A percentile compares a stretch with the other conserved stretches of the same genome.
phyloP scores from a whole-genome alignment of 2,888 invertebrate genomes.

The Eilema griseolum region DNA sequence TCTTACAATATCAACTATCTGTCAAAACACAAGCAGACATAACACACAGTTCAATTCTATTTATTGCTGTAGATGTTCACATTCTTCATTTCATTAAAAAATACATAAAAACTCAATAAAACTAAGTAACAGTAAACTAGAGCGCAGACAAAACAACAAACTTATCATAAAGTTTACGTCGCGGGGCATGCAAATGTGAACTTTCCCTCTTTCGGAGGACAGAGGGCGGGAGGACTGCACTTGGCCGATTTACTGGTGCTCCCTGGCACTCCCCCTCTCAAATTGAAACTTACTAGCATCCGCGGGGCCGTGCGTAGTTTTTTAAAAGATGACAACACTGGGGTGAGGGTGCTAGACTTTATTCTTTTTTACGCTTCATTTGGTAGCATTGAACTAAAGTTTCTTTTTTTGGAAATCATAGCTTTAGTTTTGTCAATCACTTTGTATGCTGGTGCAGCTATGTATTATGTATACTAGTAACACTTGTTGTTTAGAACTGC shows the following conservation, averaged over 20 bases:
- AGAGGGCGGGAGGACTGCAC: constrained; percentile 67
- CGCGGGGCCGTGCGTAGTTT: constrained; percentile 26
- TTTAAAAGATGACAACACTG: constrained; percentile 28
- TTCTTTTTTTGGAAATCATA: background rate
- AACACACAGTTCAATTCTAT: background rate
- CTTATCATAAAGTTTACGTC: constrained; percentile 55
- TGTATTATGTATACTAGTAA: background rate
- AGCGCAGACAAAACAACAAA: constrained; percentile 22
- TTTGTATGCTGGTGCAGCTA: no score
- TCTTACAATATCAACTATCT: no score
- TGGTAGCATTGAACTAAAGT: background rate
- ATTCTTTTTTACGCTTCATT: constrained; percentile 7
- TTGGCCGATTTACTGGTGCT: constrained; percentile 80
- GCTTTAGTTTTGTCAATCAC: background rate
- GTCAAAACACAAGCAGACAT: no score
- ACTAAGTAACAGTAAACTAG: constrained; percentile 9
- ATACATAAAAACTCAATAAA: constrained; percentile 6
- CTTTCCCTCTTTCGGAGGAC: constrained; percentile 75
- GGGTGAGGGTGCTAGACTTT: constrained; percentile 18
- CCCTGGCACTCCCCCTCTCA: constrained; percentile 55
- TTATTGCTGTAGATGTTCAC: background rate
- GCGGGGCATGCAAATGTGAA: constrained; percentile 79
- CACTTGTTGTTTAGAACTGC: background rate
- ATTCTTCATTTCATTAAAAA: background rate
- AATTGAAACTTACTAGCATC: constrained; percentile 66